These are phyloP conservation scores for Calyptomena viridis DNA, from an alignment of 2,113 vertebrate genomes.

Conservation along the genomic window DNA sequence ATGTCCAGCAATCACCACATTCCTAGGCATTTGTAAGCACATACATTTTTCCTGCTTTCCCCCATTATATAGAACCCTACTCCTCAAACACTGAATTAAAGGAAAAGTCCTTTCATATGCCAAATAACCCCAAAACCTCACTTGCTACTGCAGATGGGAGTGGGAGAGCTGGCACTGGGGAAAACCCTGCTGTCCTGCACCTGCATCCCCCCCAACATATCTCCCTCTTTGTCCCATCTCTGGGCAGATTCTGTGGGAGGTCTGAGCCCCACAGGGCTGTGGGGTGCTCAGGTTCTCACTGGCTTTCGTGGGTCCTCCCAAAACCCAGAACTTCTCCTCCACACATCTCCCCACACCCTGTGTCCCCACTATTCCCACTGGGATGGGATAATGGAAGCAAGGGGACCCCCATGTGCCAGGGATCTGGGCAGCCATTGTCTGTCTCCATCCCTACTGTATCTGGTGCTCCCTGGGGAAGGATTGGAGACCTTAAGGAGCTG, in stretches of 20 bases:
- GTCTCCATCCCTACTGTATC: not conserved
- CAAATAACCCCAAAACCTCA: not conserved
- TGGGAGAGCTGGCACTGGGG: not conserved
- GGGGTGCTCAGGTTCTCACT: not conserved
- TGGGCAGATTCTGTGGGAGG: not conserved
- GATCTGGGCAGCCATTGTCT: rapidly evolving
- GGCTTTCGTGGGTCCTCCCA: not conserved
- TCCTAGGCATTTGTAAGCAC: rapidly evolving
- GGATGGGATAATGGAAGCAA: rapidly evolving
- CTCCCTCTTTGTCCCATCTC: not conserved
- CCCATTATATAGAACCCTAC: rapidly evolving
- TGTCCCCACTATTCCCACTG: rapidly evolving
- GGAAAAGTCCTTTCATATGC: not conserved
- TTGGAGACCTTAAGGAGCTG: not conserved
- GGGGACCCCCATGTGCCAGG: rapidly evolving
- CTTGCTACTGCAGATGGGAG: not conserved
- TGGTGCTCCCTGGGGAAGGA: too few relatives aligned
- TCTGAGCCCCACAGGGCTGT: not conserved
- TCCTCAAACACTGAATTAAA: not conserved
- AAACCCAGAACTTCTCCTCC: not conserved
- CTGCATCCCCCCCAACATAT: rapidly evolving
- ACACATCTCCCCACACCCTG: not conserved
- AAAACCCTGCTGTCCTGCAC: not conserved
- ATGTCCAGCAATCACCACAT: rapidly evolving
- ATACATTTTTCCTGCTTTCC: rapidly evolving